Evolutionary conservation across 2,888 invertebrate genomes (phyloP), one percentile per base, ranked within the genome.

Genomic region (Platycheirus rosarum): DNA sequence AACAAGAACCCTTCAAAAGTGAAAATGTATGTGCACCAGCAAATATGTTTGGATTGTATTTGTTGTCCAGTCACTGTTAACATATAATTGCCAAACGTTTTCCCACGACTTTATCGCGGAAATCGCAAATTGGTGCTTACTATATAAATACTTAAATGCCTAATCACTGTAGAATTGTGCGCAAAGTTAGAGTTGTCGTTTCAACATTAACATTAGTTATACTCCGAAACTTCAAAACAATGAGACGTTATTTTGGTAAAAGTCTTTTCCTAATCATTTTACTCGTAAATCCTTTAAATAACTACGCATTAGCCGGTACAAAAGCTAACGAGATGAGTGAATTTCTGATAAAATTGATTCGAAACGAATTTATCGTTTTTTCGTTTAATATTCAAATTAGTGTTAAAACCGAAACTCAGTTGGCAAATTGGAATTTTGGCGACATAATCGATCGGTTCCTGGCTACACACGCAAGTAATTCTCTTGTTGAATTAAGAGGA

Each of bases 371-470:
- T 14, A 14, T 57, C 2, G 8, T 2, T 14, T 20, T 35, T 23
- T 11, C 57, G 9, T 9, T 23, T 8, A 57, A 40, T 14, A 5
- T 57, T 37, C 40, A 40, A 57, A 14, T 57, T 26, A 57, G 57
- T 57, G 6, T 57, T 14, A 40, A 40, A 40, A 23, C 40, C 2
- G 57, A 57, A 57, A 23, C 40, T 0, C n/a, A 37, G 1, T 13
- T 14, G 3, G 40, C 6, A 1, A 40, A 57, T 11, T 57, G 57
- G 57, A 40, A 11, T 40, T 57, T 57, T 3, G 57, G 57, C 0
- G 57, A 57, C 20, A 40, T 2, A 14, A 11, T 57, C 2, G 26
- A 14, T 11, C 6, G 1, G 3, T 57, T 57, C 13, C n/a, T 57
- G 14, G 2, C 9, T 5, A 26, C 13, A 1, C 4, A 14, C 35